phyloP scores from a whole-genome alignment of 2,888 invertebrate genomes.

The Spicauda simplicius region DNA sequence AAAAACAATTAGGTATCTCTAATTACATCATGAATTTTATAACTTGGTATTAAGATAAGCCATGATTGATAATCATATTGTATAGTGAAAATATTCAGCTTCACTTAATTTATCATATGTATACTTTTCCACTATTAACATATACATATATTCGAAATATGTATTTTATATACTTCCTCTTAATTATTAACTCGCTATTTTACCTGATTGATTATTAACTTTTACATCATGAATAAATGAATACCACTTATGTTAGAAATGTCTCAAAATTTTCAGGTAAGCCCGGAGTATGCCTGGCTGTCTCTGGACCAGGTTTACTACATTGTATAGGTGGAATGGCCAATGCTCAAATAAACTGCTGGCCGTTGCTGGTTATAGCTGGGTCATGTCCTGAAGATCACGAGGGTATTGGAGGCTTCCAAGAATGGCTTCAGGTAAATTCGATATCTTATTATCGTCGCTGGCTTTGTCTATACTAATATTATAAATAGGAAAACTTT shows the following conservation, averaged over 20 bases:
- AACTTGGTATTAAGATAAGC: neutral
- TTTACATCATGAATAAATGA: too few species aligned
- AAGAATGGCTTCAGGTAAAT: conserved; percentile 94
- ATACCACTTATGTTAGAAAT: neutral
- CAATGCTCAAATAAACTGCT: conserved; percentile 97
- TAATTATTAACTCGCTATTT: too few species aligned
- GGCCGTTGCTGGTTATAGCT: conserved; percentile 97
- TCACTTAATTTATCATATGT: too few species aligned
- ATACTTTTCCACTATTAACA: too few species aligned
- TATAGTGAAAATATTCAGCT: too few species aligned
- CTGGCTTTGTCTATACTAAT: too few species aligned
- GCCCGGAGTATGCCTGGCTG: conserved; percentile 95
- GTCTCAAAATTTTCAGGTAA: conserved; percentile 77
- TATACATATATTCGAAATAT: too few species aligned
- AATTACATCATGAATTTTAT: neutral
- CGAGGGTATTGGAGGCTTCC: conserved; percentile 98
- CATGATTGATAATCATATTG: neutral
- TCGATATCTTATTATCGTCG: neutral
- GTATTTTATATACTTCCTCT: too few species aligned
- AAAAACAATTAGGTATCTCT: neutral
- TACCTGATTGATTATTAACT: too few species aligned
- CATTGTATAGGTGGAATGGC: conserved; percentile 98
- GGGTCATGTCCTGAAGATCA: conserved; percentile 96
- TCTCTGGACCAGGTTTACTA: conserved; percentile 97
- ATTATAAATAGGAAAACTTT: too few species aligned